Evolutionary conservation across 2,888 invertebrate species (phyloP).

Genomic region (Sphaerophoria taeniata): DNA sequence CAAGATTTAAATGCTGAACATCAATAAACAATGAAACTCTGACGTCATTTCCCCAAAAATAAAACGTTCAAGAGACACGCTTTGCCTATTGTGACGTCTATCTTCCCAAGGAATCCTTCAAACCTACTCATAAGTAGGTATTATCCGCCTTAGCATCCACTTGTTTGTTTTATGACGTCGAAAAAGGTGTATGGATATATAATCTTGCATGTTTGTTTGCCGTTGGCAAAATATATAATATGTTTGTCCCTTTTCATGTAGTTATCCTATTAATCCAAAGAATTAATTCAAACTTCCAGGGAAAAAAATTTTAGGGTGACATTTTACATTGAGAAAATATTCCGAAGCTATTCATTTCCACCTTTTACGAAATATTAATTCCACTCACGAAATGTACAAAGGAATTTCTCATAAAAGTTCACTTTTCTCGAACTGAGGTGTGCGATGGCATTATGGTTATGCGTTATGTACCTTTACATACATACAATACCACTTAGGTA

Average conservation of each 20-base stretch:
- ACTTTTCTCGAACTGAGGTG: constrained; percentile 16
- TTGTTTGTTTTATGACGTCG: not conserved
- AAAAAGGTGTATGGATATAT: no score
- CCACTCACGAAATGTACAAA: constrained; percentile 18
- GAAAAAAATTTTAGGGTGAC: not conserved
- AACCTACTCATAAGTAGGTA: not conserved
- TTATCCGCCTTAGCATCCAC: not conserved
- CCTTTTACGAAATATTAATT: constrained; percentile 9
- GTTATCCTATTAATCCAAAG: constrained; percentile 8
- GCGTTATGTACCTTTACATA: no score
- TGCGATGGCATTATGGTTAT: constrained; percentile 37
- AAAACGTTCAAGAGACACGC: not conserved
- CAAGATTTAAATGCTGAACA: no score
- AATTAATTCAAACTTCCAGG: constrained; percentile 8
- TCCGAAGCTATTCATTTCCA: constrained; percentile 17
- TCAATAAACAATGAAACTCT: not conserved
- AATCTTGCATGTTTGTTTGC: no score
- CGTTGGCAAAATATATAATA: no score
- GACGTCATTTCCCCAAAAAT: constrained; percentile 12
- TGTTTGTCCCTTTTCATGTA: not conserved
- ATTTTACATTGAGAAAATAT: not conserved
- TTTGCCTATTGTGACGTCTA: constrained; percentile 1
- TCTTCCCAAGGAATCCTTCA: not conserved
- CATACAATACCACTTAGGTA: no score
- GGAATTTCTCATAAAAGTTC: constrained; percentile 24